Evolutionary conservation across 2,888 invertebrate species (phyloP).

Genomic region (Cephonodes hylas): DNA sequence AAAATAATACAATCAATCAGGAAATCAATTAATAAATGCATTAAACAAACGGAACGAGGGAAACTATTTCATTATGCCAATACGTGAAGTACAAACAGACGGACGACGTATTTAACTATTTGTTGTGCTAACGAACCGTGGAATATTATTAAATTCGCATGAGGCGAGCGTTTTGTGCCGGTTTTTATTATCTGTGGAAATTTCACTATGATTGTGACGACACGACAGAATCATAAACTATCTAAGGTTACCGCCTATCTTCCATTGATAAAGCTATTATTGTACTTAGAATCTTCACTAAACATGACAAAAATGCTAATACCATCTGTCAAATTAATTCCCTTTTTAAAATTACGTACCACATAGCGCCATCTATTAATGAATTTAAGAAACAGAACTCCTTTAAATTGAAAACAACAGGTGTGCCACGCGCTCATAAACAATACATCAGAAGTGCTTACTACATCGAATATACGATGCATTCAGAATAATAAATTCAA

Average conservation of each 20-base stretch:
- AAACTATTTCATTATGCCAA: slow-evolving; percentile 8
- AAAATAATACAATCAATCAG: not conserved
- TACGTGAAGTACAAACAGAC: slow-evolving; percentile 1
- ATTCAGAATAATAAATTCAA: not conserved
- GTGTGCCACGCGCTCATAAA: not conserved
- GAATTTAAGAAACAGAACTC: not conserved
- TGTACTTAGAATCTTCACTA: too few species aligned
- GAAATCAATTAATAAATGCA: slow-evolving; percentile 13
- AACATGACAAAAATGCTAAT: too few species aligned
- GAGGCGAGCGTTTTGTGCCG: not conserved
- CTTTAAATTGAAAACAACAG: not conserved
- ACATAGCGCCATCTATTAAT: not conserved
- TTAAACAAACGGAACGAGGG: not conserved
- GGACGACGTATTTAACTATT: slow-evolving; percentile 18
- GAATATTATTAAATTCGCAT: slow-evolving; percentile 19
- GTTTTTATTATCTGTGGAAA: slow-evolving; percentile 2
- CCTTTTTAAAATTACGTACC: not conserved
- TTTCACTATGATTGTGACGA: not conserved
- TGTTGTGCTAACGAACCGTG: slow-evolving; percentile 33
- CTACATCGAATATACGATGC: not conserved
- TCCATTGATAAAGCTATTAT: too few species aligned
- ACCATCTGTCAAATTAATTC: too few species aligned
- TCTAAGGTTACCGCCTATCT: too few species aligned
- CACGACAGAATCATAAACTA: too few species aligned
- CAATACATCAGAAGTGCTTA: not conserved